phyloP scores from a whole-genome alignment of 2,113 vertebrate genomes.

The Acrocephalus arundinaceus region DNA sequence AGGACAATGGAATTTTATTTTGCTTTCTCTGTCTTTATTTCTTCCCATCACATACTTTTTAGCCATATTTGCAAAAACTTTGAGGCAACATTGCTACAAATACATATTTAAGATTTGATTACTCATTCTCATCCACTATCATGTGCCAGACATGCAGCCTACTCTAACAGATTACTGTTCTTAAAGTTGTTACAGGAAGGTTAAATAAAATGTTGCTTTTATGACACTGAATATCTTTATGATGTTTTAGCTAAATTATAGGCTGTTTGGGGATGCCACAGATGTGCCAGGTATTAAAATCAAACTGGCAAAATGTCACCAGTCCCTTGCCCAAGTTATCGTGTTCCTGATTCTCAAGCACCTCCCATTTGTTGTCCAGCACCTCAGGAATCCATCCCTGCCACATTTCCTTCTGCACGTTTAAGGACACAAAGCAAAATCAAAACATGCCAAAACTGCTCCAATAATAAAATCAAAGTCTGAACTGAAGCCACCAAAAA shows the following conservation, averaged over 20 bases:
- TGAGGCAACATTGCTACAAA: slow-evolving; percentile 66
- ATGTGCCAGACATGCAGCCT: slow-evolving; percentile 73
- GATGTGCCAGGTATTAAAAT: slow-evolving; percentile 47
- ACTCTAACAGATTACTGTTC: slow-evolving; percentile 76
- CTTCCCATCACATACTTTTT: slow-evolving; percentile 36
- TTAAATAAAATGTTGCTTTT: slow-evolving; percentile 74
- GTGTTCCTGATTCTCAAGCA: background rate
- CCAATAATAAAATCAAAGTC: background rate
- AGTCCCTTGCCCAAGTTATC: background rate
- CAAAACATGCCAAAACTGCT: background rate
- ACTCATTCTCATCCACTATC: slow-evolving; percentile 73
- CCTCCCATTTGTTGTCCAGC: background rate
- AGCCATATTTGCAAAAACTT: slow-evolving; percentile 50
- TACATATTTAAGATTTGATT: slow-evolving; percentile 80
- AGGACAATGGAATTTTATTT: slow-evolving; percentile 8
- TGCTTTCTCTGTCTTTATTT: slow-evolving; percentile 45
- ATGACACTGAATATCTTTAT: slow-evolving; percentile 60
- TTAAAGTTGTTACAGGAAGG: slow-evolving; percentile 73
- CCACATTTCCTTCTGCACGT: background rate
- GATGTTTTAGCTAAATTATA: slow-evolving; percentile 62
- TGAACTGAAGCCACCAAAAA: slow-evolving; percentile 6
- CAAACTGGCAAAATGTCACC: slow-evolving; percentile 6
- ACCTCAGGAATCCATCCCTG: background rate
- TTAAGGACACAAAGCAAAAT: background rate
- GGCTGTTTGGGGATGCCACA: slow-evolving; percentile 50